A percentile compares a stretch with the other conserved stretches of the same genome.
These are phyloP conservation scores for Prunella himalayana DNA, from an alignment of 2,113 vertebrate species.

Conservation along the genomic window DNA sequence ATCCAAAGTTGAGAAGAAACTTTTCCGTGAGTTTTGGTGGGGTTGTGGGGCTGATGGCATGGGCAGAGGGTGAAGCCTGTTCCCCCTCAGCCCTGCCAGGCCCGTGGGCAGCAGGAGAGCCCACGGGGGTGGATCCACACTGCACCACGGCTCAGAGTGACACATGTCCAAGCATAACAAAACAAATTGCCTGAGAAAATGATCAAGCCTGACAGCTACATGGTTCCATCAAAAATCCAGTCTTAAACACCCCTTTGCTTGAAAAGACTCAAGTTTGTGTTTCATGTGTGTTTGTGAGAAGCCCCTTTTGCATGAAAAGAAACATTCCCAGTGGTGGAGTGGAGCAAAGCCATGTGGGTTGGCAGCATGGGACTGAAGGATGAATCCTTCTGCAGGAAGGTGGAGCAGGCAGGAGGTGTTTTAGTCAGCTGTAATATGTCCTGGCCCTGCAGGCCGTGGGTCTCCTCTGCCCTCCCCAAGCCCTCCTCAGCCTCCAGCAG, in stretches of 20 bases:
- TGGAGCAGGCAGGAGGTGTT: background rate
- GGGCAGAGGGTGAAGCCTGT: rapidly evolving
- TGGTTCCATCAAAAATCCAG: background rate
- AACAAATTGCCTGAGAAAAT: background rate
- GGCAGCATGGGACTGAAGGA: background rate
- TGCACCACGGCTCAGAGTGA: background rate
- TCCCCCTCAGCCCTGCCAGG: background rate
- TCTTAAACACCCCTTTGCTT: background rate
- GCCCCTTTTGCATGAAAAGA: background rate
- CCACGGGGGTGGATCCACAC: background rate
- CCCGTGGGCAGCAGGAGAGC: background rate
- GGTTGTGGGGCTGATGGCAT: background rate
- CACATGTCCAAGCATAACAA: background rate
- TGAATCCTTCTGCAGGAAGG: background rate
- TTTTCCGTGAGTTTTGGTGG: background rate
- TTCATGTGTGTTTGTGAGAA: background rate
- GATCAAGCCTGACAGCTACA: background rate
- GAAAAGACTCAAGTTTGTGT: rapidly evolving
- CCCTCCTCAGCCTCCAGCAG: rapidly evolving
- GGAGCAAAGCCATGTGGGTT: rapidly evolving
- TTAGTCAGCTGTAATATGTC: background rate
- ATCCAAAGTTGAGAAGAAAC: background rate
- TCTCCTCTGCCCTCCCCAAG: background rate
- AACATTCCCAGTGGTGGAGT: background rate
- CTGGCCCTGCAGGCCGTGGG: rapidly evolving